A percentile compares a stretch with the other conserved stretches of the same genome.
Conservation (phyloP, 1,140 invertebrate genomes). For the Cotesia typhae region DNA sequence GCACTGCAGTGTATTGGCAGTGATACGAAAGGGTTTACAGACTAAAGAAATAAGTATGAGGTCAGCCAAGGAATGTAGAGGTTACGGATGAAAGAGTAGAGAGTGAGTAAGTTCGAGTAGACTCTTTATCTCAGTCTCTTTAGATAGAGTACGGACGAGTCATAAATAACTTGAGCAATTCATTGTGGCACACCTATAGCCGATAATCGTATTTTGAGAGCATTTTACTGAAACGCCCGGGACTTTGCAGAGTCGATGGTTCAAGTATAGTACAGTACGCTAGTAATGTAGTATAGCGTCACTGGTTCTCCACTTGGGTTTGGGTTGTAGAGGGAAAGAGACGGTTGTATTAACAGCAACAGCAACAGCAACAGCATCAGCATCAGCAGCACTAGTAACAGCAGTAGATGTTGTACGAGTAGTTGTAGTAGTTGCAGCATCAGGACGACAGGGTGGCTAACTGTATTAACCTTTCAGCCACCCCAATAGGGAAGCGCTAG, state of each 20-base stretch:
- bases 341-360: background rate
- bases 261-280: conserved; percentile 39
- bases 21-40: background rate
- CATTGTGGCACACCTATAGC: conserved; percentile 63
- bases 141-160: conserved; percentile 26
- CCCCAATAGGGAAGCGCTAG: conserved; percentile 44
- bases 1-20: background rate
- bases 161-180: conserved; percentile 58
- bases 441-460: conserved; percentile 57
- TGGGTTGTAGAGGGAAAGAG: conserved; percentile 41
- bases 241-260: conserved; percentile 49
- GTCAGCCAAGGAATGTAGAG: background rate
- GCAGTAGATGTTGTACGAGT: conserved; percentile 27
- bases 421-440: conserved; percentile 43
- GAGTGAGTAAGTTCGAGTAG: background rate
- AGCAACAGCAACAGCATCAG: background rate
- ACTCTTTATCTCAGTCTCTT: background rate
- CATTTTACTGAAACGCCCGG: conserved; percentile 63
- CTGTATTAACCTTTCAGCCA: conserved; percentile 64
- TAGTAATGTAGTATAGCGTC: conserved; percentile 34
- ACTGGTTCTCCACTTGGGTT: conserved; percentile 49
- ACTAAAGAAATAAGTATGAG: background rate
- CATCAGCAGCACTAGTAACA: background rate
- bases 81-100: background rate
- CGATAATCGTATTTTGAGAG: conserved; percentile 64